Base-by-base conservation (phyloP, 2,888 invertebrate species). In the Troides aeacus region DNA sequence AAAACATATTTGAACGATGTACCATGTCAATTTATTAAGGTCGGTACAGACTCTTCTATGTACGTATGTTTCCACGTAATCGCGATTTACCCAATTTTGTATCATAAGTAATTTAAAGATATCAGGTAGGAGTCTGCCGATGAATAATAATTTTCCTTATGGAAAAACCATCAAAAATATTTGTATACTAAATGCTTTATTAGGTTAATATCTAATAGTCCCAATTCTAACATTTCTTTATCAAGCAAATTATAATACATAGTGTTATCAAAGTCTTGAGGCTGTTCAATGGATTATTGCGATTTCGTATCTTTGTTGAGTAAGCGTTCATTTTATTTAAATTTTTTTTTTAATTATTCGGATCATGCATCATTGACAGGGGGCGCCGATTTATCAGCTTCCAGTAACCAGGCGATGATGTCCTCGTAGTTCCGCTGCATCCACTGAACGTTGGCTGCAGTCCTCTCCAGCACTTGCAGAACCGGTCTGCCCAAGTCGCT, bases 401-500 rank as follows among this genome's bases (percentile, higher is more conserved):
- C 74, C 5, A 87, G 75, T 15, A 98, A 86, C 98, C 98, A 98
- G 50, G 94, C 88, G 4, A 95, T 94, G 71, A 98, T 96, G 2
- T 94, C 93, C 66, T 94, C 89, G 80, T 96, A 96, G 87, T 97
- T 96, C 62, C 92, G 92, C 66, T 95, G 92, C 94, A 96, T 95
- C 98, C 98, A 98, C 74, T 95, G 94, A 0, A 97, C 95, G 82
- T 98, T 97, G 5, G 96, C 95, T 75, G 96, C 94, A 0, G 96
- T 95, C 66, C 95, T 94, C 81, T 98, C 98, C 12, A 97, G 86
- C 0, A 96, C 95, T 86, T 98, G 98, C 71, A 95, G 94, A 0
- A 97, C 94, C 0, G 96, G 95, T 73, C 97, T 88, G 0, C 96
- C 96, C 18, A 96, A 91, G 70, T 96, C 95, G 60, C 94, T 93